Evolutionary conservation across 1,140 invertebrate species (phyloP).

Genomic region (Galendromus occidentalis): DNA sequence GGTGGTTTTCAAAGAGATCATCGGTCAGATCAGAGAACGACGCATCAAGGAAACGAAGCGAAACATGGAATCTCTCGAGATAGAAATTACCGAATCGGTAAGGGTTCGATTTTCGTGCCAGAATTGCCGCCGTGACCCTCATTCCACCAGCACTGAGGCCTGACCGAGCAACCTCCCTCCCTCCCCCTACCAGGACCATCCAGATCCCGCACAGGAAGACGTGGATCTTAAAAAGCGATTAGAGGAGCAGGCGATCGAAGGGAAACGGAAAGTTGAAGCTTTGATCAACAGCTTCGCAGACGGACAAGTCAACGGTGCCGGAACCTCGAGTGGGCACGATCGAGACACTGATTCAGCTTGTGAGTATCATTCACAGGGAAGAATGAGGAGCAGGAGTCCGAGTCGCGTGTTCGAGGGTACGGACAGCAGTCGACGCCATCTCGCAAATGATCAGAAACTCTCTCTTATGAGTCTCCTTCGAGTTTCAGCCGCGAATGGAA

Average conservation of each 20-base stretch:
- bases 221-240: neutral
- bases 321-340: no score
- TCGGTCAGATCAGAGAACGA: neutral
- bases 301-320: neutral
- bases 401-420: no score
- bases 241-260: neutral
- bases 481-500: no score
- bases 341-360: no score
- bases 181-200: neutral
- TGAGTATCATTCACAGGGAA: no score
- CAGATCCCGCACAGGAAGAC: neutral
- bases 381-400: no score
- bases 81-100: neutral
- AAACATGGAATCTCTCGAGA: conserved; percentile 7
- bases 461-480: no score
- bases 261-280: neutral
- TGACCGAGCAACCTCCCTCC: no score
- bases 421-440: no score
- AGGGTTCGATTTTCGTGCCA: neutral
- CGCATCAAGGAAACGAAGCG: neutral
- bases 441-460: no score
- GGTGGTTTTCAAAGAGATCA: neutral
- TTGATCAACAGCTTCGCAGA: neutral
- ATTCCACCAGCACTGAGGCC: no score
- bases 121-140: no score